Percentiles rank a stretch among this genome's conserved stretches.
Evolutionary conservation across 2,797 vertebrate species (phyloP).

Genomic region (Gadopsis marmoratus): DNA sequence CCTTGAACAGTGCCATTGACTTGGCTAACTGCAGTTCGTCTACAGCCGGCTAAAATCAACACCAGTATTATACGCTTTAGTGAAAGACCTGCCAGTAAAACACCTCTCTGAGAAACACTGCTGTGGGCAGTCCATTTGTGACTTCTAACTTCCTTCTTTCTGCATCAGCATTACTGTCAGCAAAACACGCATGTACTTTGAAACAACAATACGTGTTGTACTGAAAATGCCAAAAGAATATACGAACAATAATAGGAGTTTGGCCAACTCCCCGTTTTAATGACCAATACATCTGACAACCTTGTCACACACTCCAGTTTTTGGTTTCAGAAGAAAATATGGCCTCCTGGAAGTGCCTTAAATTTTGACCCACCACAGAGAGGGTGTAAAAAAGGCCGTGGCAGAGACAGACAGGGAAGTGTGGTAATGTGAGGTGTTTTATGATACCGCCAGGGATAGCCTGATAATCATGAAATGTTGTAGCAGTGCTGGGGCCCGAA

Average conservation of each 20-base stretch:
- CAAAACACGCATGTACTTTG: constrained; percentile 39
- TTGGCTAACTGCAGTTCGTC: constrained; percentile 66
- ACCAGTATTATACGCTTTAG: constrained; percentile 79
- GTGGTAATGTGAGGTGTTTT: constrained; percentile 85
- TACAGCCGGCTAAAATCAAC: constrained; percentile 82
- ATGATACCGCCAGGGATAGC: constrained; percentile 79
- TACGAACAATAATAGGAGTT: constrained; percentile 11
- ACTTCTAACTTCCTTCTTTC: constrained; percentile 54
- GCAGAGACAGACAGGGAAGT: constrained; percentile 71
- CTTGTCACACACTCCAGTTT: constrained; percentile 52
- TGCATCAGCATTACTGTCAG: constrained; percentile 50
- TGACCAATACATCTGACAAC: constrained; percentile 38
- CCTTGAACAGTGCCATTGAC: constrained; percentile 82
- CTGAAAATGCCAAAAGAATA: constrained; percentile 23
- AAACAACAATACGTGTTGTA: constrained; percentile 44
- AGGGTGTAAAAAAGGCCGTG: constrained; percentile 60
- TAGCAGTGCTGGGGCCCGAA: constrained; percentile 77
- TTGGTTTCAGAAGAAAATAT: constrained; percentile 65
- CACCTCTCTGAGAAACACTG: constrained; percentile 60
- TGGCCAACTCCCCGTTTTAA: constrained; percentile 48
- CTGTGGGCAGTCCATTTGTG: constrained; percentile 51
- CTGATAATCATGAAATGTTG: constrained; percentile 86
- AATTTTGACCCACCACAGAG: constrained; percentile 76
- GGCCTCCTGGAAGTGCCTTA: constrained; percentile 59
- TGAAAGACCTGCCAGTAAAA: constrained; percentile 79